These are phyloP conservation scores for Cryptops parisi DNA, from an alignment of 2,888 invertebrate genomes.

Conservation along the genomic window DNA sequence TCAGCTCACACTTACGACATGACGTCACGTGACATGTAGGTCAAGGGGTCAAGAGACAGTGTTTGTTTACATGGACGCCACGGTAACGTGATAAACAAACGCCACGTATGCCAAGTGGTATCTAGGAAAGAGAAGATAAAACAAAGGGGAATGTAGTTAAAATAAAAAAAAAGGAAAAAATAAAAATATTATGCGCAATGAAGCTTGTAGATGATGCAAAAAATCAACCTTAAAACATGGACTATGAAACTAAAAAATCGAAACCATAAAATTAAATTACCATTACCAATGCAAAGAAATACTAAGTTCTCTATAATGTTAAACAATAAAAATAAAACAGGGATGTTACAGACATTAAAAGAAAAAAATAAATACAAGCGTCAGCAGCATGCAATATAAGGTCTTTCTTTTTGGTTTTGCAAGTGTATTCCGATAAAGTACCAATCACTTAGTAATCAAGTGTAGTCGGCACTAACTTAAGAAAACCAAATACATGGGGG, in stretches of 20 bases:
- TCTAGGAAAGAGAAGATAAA: slow-evolving; percentile 20
- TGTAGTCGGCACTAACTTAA: no score
- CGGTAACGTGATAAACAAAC: slow-evolving; percentile 19
- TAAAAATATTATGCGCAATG: neutral
- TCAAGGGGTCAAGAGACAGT: slow-evolving; percentile 20
- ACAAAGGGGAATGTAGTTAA: slow-evolving; percentile 20
- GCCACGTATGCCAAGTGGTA: slow-evolving; percentile 19
- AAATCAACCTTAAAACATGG: neutral
- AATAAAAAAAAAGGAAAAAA: slow-evolving; percentile 16
- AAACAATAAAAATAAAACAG: neutral
- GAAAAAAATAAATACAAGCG: neutral
- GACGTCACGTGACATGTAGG: slow-evolving; percentile 20
- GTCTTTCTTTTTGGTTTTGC: no score
- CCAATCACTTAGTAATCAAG: no score
- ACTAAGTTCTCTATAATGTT: neutral
- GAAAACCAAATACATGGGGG: no score
- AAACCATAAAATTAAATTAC: neutral
- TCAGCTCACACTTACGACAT: slow-evolving; percentile 20
- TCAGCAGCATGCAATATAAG: slow-evolving; percentile 5
- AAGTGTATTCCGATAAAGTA: no score
- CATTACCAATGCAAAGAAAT: neutral
- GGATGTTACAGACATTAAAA: neutral
- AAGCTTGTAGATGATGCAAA: slow-evolving; percentile 1
- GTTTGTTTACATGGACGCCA: slow-evolving; percentile 19
- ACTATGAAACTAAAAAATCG: no score